Conservation (phyloP, 2,113 vertebrate genomes). For the Lepidothrix coronata region DNA sequence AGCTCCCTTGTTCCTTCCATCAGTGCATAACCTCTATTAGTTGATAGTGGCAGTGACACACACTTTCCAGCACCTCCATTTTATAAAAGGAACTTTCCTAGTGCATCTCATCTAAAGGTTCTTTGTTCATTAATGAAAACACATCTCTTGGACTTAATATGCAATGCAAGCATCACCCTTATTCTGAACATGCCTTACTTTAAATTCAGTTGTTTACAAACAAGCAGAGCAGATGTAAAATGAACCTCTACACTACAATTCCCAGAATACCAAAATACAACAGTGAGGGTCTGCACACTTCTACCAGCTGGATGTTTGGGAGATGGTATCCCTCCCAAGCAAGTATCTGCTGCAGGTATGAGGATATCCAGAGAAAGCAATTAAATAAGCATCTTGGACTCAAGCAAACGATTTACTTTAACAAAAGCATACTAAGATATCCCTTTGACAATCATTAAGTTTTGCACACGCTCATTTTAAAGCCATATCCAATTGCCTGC, state of each 20-base stretch:
- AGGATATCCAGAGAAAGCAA: not conserved
- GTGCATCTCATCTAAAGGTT: not conserved
- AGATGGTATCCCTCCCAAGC: not conserved
- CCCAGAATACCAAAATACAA: not conserved
- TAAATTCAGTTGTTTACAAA: constrained; percentile 7
- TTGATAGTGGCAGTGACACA: constrained; percentile 14
- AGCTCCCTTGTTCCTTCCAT: constrained; percentile 37
- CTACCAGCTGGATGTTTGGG: not conserved
- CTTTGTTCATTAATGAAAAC: not conserved
- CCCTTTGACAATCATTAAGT: not conserved
- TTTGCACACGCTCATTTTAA: not conserved
- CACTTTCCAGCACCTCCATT: constrained; percentile 11
- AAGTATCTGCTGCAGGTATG: not conserved
- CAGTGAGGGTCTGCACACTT: not conserved
- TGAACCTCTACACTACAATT: not conserved
- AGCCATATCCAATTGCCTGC: not conserved
- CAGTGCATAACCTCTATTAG: constrained; percentile 48
- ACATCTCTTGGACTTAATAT: not conserved
- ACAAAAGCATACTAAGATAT: not conserved
- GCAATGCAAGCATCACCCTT: not conserved
- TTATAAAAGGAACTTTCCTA: constrained; percentile 12
- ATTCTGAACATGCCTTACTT: not conserved
- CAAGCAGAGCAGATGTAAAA: not conserved
- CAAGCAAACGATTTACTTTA: not conserved
- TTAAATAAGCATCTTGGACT: not conserved